Conservation (phyloP, 2,113 vertebrate species). For the Lucifuga dentata region DNA sequence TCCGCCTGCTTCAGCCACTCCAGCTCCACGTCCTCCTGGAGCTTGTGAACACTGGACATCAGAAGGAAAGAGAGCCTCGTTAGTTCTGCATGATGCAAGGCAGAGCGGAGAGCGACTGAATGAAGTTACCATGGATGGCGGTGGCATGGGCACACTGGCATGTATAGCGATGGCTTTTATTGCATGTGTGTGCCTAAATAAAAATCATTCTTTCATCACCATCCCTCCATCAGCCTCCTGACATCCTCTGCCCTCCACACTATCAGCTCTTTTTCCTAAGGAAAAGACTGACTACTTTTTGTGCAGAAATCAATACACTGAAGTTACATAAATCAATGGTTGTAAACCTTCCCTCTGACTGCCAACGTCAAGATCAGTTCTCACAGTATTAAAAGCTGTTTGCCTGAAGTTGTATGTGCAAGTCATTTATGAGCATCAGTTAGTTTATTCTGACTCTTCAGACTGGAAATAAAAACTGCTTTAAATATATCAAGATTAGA, state of each 20-base stretch:
- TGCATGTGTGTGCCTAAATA: too few species aligned
- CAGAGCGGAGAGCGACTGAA: not conserved
- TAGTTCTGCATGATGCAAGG: not conserved
- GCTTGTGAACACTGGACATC: slow-evolving; percentile 81
- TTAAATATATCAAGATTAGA: not conserved
- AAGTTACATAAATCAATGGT: slow-evolving; percentile 29
- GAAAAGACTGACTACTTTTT: not conserved
- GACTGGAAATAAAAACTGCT: not conserved
- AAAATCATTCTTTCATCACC: not conserved
- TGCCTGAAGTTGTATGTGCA: not conserved
- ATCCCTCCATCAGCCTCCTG: not conserved
- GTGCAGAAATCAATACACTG: slow-evolving; percentile 2
- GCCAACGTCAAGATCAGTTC: slow-evolving; percentile 15
- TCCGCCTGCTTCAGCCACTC: slow-evolving; percentile 92
- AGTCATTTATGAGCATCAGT: slow-evolving; percentile 5
- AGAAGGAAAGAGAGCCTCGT: slow-evolving; percentile 5
- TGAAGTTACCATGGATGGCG: too few species aligned
- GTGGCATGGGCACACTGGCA: too few species aligned
- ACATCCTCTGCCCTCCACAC: not conserved
- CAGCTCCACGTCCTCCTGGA: slow-evolving; percentile 91
- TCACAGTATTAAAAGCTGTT: slow-evolving; percentile 9
- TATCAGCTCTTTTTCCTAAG: not conserved
- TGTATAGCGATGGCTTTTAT: too few species aligned
- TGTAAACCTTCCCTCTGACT: slow-evolving; percentile 13
- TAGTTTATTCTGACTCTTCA: not conserved